These are phyloP conservation scores for Polietes domitor DNA, from an alignment of 2,888 invertebrate genomes.

Conservation along the genomic window DNA sequence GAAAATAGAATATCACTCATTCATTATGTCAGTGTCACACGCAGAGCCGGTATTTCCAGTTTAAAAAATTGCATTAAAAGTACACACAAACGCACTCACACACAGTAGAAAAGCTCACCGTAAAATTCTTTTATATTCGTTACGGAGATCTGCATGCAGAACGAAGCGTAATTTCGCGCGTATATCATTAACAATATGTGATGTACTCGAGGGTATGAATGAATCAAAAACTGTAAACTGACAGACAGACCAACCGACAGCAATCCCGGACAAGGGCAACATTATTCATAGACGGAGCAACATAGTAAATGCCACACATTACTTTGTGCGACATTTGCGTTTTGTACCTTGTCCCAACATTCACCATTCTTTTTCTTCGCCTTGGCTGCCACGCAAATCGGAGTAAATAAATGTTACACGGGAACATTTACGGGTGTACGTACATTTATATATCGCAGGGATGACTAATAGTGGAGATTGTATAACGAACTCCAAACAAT, in stretches of 20 bases:
- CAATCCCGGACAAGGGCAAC: background rate
- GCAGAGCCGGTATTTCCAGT: conserved; percentile 25
- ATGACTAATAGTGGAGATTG: background rate
- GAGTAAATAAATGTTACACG: background rate
- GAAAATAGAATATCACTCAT: conserved; percentile 40
- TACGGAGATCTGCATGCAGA: background rate
- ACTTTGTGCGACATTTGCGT: background rate
- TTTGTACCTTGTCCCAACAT: background rate
- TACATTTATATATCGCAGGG: too few species aligned
- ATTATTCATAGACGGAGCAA: background rate
- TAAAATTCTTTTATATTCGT: background rate
- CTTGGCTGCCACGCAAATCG: background rate
- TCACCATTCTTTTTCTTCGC: background rate
- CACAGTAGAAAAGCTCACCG: background rate
- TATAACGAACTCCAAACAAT: background rate
- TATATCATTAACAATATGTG: background rate
- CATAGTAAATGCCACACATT: background rate
- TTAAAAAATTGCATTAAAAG: conserved; percentile 21
- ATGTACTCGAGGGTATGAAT: background rate
- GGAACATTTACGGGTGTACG: background rate
- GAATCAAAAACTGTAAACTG: background rate
- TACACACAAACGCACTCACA: background rate
- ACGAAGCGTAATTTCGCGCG: background rate
- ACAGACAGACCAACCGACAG: background rate
- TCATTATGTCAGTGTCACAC: conserved; percentile 45